These are phyloP conservation scores for Stylophora pistillata DNA, from an alignment of 64 coral and sea anemone species.

Conservation along the genomic window DNA sequence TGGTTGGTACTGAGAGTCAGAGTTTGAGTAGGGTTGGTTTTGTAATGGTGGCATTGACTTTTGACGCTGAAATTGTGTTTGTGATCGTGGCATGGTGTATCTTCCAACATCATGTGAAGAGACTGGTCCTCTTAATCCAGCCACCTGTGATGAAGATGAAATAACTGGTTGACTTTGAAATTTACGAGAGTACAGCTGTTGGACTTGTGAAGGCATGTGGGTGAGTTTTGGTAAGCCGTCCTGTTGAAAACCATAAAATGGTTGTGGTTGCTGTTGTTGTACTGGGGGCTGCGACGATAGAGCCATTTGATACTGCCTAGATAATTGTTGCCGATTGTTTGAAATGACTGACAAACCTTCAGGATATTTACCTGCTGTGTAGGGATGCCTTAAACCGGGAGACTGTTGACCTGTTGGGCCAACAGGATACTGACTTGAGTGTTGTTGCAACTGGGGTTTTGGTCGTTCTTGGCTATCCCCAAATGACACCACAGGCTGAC, in stretches of 20 bases:
- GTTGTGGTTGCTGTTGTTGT: conserved; percentile 40
- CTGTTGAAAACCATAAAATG: conserved; percentile 44
- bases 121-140: background rate
- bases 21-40: conserved; percentile 34
- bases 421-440: background rate
- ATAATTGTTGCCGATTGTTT: conserved; percentile 51
- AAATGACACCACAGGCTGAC: conserved; percentile 13
- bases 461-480: conserved; percentile 10
- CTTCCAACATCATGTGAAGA: conserved; percentile 5
- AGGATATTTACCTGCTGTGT: conserved; percentile 22
- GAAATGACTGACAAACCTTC: conserved; percentile 38
- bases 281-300: conserved; percentile 32
- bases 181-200: conserved; percentile 22
- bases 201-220: conserved; percentile 56
- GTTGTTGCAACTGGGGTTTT: conserved; percentile 7
- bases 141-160: conserved; percentile 17
- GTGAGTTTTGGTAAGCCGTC: conserved; percentile 34
- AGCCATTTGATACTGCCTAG: conserved; percentile 21
- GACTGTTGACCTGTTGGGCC: conserved; percentile 25
- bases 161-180: conserved; percentile 30
- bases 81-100: conserved; percentile 35
- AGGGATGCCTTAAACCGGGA: conserved; percentile 1
- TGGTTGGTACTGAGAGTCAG: conserved; percentile 44
- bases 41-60: conserved; percentile 80
- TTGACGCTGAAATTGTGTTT: conserved; percentile 76